These are phyloP conservation scores for Cataglyphis rosenhaueri DNA, from an alignment of 2,888 invertebrate genomes.

Conservation along the genomic window DNA sequence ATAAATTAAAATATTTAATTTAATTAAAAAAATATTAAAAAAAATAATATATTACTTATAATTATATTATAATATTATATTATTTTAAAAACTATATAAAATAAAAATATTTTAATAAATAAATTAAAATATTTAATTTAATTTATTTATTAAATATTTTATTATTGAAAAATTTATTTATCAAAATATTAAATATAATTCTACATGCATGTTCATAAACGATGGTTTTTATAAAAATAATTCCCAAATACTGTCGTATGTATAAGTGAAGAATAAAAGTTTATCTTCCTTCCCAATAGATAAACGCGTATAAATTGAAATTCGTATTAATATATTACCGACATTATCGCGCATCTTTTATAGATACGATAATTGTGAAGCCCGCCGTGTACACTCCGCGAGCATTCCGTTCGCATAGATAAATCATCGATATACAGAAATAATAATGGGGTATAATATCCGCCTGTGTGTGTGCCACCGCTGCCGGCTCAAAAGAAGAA, in stretches of 20 bases:
- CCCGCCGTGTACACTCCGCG: not conserved
- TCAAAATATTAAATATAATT: no score
- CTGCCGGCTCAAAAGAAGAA: constrained; percentile 48
- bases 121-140: no score
- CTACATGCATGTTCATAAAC: not conserved
- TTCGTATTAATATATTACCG: constrained; percentile 33
- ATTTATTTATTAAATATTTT: no score
- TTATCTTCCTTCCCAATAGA: not conserved
- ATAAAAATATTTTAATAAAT: no score
- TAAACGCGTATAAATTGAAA: constrained; percentile 29
- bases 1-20: no score
- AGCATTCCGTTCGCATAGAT: constrained; percentile 18
- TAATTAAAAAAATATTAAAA: no score
- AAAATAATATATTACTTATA: no score
- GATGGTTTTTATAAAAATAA: not conserved
- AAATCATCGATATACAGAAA: constrained; percentile 41
- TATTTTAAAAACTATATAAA: no score
- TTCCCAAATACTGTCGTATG: not conserved
- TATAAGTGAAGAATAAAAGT: not conserved
- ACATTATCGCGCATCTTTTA: constrained; percentile 24
- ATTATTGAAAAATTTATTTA: no score
- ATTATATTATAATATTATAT: no score
- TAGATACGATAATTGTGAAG: constrained; percentile 35
- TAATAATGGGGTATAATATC: constrained; percentile 50
- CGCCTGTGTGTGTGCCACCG: constrained; percentile 39